Evolutionary conservation across 2,888 invertebrate species (phyloP).

Genomic region (Yponomeuta plumbellus): DNA sequence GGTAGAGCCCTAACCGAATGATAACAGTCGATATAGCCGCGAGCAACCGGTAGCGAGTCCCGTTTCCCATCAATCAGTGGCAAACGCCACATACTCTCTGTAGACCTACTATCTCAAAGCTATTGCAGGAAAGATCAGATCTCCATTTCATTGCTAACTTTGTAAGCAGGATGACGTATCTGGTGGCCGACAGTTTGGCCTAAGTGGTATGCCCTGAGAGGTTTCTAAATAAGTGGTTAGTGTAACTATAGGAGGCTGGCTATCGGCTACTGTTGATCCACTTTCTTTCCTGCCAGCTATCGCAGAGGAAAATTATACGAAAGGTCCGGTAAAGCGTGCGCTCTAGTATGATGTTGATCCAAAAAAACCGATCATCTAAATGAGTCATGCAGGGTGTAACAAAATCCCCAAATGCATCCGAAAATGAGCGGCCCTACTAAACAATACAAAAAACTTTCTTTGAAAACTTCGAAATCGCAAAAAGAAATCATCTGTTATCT

Average conservation of each 20-base stretch:
- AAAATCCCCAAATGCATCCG: no score
- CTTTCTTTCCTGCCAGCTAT: conserved; percentile 34
- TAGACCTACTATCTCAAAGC: neutral
- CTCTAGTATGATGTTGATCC: no score
- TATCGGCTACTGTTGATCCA: conserved; percentile 44
- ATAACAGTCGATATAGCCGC: neutral
- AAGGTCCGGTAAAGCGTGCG: no score
- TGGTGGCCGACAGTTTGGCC: conserved; percentile 18
- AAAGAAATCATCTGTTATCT: no score
- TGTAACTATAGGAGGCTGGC: conserved; percentile 37
- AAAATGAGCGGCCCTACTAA: no score
- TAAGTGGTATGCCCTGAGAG: neutral
- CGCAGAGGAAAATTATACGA: neutral
- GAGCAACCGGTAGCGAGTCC: neutral
- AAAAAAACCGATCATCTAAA: no score
- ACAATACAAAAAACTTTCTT: no score
- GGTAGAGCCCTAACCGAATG: neutral
- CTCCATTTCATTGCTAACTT: neutral
- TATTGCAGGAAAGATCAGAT: neutral
- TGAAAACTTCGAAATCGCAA: no score
- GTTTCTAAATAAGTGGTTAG: neutral
- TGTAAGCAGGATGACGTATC: neutral
- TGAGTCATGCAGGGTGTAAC: no score
- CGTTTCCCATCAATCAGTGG: conserved; percentile 9
- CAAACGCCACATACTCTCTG: neutral